Conservation (phyloP, 2,113 vertebrate species). For the Scolopax mira region DNA sequence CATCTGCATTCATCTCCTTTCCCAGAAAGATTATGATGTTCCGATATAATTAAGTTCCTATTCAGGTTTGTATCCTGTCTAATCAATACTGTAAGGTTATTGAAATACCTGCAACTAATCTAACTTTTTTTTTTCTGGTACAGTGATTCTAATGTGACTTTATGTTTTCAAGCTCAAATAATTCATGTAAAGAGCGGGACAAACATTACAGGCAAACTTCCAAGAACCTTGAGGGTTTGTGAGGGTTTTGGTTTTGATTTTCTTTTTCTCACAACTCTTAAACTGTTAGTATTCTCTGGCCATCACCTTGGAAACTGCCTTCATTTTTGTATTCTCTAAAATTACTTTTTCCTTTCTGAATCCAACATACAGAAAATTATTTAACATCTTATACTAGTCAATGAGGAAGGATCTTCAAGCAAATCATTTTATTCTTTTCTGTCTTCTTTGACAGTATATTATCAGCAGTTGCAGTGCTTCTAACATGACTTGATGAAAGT, state of each 20-base stretch:
- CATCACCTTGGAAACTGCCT: neutral
- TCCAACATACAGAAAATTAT: neutral
- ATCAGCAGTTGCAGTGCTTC: neutral
- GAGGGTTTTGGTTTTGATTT: no score
- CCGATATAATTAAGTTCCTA: neutral
- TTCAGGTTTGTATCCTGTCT: neutral
- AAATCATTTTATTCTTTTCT: neutral
- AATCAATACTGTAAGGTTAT: neutral
- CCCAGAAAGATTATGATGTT: neutral
- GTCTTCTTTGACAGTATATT: neutral
- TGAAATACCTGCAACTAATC: neutral
- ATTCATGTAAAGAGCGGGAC: neutral
- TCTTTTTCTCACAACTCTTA: neutral
- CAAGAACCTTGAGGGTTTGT: neutral
- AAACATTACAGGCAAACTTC: neutral
- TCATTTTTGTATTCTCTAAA: neutral
- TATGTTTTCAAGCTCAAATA: neutral
- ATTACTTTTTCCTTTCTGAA: neutral
- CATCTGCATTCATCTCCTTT: neutral
- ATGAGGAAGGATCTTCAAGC: neutral
- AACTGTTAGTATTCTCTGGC: neutral
- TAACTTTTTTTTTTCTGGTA: neutral
- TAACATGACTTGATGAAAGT: neutral
- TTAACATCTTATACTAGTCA: neutral
- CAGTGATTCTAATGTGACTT: neutral